Conservation (phyloP, 1,140 invertebrate species). For the Megathymus violae region DNA sequence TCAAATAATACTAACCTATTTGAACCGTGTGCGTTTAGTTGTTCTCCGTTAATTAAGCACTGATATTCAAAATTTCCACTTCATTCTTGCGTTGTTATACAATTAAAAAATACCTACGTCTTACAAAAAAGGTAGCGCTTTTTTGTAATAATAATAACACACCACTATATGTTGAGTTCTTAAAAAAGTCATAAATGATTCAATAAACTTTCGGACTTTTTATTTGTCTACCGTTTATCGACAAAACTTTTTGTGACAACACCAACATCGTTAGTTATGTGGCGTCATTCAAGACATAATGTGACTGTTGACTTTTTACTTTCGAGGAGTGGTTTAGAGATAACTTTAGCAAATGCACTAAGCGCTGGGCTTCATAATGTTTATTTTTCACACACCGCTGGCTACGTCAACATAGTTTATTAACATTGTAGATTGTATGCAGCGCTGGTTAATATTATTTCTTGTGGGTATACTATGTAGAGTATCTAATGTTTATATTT, state of each 20-base stretch:
- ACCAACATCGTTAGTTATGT: constrained; percentile 57
- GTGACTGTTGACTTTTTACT: constrained; percentile 72
- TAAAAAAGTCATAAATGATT: constrained; percentile 31
- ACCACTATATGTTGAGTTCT: constrained; percentile 11
- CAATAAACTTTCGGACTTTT: constrained; percentile 27
- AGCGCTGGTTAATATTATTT: constrained; percentile 54
- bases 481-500: constrained; percentile 41
- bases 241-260: constrained; percentile 43
- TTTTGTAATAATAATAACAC: constrained; percentile 4
- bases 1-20: no score
- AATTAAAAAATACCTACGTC: background rate
- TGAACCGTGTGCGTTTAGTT: no score
- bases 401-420: constrained; percentile 64
- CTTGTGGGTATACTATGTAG: constrained; percentile 43
- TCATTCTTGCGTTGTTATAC: no score
- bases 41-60: no score
- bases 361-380: constrained; percentile 63
- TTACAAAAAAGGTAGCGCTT: background rate
- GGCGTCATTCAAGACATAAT: constrained; percentile 70
- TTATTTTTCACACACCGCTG: constrained; percentile 77
- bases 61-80: no score
- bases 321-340: constrained; percentile 65
- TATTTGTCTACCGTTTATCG: constrained; percentile 31
- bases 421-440: constrained; percentile 64
- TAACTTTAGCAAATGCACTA: constrained; percentile 79